Base-by-base conservation (phyloP, 2,888 invertebrate genomes). In the Mamestra brassicae region DNA sequence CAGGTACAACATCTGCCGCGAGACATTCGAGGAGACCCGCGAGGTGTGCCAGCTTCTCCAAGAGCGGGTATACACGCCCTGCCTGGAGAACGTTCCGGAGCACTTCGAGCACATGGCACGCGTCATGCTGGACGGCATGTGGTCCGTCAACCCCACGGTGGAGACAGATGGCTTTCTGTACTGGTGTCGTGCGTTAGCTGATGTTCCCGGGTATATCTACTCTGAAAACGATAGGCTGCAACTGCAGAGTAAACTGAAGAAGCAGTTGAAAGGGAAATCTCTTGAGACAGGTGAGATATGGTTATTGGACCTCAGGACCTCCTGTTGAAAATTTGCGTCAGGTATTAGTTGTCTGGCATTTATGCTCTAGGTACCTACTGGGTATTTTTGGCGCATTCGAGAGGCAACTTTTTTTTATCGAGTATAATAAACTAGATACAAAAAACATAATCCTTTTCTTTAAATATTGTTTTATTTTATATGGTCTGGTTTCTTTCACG, bases 1-100 rank as follows among this genome's bases (percentile, higher is more conserved):
- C 91, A 98, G 98, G 85, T 98, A 97, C 91, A 98, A 98, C 90
- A 94, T 98, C 4, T 98, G 98, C 89, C 97, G 97, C 4, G 96
- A 96, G 2, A 97, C 97, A 8, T 95, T 97, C 67, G 96, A 96
- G 0, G 98, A 98, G 89, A 98, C 98, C 0, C 97, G 95, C 38
- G 94, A 96, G 69, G 97, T 97, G 0, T 97, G 97, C 85, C 95
- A 97, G 36, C 89, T 97, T 55, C 90, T 98, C 0, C 93, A 97
- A 69, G 97, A 97, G 0, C 95, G 97, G 3, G 96, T 98, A 0
- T 98, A 97, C 88, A 95, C 96, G 11, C 98, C 98, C 0, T 96
- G 97, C 47, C 90, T 98, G 13, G 96, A 97, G 68, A 95, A 97
- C 62, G 97, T 97, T 4, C 97, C 97, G 0, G 94, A 97, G 60